Conservation (phyloP, 2,888 invertebrate genomes). For the Parascotia fuliginaria region DNA sequence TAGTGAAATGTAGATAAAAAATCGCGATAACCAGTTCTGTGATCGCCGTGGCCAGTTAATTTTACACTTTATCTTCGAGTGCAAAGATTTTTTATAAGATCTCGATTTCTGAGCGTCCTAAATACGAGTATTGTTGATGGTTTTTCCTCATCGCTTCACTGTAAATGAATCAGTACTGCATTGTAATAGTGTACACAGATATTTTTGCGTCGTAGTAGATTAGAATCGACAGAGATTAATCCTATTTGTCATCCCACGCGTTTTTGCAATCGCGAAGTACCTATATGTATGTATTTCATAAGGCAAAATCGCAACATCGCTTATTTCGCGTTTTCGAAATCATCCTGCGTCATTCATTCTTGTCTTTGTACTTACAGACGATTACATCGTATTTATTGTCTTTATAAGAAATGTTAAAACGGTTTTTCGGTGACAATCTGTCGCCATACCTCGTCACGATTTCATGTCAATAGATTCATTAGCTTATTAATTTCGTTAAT, state of each 20-base stretch:
- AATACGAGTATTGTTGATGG: conserved; percentile 13
- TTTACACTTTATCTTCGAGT: conserved; percentile 11
- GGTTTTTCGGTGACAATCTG: conserved; percentile 42
- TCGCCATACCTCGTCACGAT: conserved; percentile 21
- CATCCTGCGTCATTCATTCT: conserved; percentile 80
- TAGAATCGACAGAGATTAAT: conserved; percentile 73
- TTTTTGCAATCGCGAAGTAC: conserved; percentile 78
- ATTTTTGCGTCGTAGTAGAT: conserved; percentile 55
- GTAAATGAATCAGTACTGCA: conserved; percentile 25
- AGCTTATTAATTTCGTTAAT: conserved; percentile 21
- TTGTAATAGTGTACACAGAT: conserved; percentile 23
- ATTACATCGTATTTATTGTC: conserved; percentile 52
- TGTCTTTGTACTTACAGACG: conserved; percentile 63
- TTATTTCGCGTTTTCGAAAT: conserved; percentile 85
- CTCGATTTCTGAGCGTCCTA: conserved; percentile 10
- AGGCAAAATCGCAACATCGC: conserved; percentile 82
- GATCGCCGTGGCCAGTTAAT: conserved; percentile 38
- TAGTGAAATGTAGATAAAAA: conserved; percentile 72
- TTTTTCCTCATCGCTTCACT: conserved; percentile 32
- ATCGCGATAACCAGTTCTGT: conserved; percentile 37
- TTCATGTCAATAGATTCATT: conserved; percentile 21
- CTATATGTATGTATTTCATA: conserved; percentile 81
- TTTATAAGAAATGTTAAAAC: conserved; percentile 46
- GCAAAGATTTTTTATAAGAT: conserved; percentile 15
- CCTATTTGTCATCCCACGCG: conserved; percentile 82